Base-by-base conservation (phyloP, 35 echinoderm and acorn worm species). In the Diadema setosum region DNA sequence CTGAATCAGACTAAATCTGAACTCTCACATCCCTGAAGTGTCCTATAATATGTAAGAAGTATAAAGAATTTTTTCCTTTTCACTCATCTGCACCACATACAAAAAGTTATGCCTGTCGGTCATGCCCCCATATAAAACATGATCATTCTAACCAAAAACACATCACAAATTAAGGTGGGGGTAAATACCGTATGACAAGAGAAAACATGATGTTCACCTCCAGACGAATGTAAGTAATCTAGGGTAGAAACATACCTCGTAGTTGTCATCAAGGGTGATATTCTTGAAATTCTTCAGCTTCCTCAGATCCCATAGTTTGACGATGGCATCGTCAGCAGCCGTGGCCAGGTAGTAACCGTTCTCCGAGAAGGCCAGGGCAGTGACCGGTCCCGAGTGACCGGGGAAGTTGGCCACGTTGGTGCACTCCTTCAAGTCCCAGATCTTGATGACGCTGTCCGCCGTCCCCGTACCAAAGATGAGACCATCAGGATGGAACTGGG, bases 261-360 rank as follows among this genome's bases (percentile, higher is more conserved):
- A 92, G 82, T 90, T 34, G 50, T 94, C 93, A 84, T 99, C 96
- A 21, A 99, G 65, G 34, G 96, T 90, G 49, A 99, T 99, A 43
- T 91, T 99, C 75, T 99, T 99, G 90, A 99, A 99, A 30, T 99
- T 99, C 82, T 95, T 99, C 92, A 99, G 87, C 48, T 99, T 99
- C 29, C 96, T 58, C 86, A 99, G 82, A 88, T 99, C 96, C 96
- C 96, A 99, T 15, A 99, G 90, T 59, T 99, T 99, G 58, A 99
- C 90, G 20, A 99, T 93, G 21, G 96, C 89, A 73, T 99, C 96
- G 46, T 99, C 96, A 40, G 96, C 96, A 64, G 96, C 92, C 16
- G 96, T 99, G 3, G 96, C 96, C 69, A 99, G 83, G 82, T 99
- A 99, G 90, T 99, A 99, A 81, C 96, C 96, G 37, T 99, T 99